Evolutionary conservation across 2,888 invertebrate genomes (phyloP).

Genomic region (Drosophila fulvimacula): DNA sequence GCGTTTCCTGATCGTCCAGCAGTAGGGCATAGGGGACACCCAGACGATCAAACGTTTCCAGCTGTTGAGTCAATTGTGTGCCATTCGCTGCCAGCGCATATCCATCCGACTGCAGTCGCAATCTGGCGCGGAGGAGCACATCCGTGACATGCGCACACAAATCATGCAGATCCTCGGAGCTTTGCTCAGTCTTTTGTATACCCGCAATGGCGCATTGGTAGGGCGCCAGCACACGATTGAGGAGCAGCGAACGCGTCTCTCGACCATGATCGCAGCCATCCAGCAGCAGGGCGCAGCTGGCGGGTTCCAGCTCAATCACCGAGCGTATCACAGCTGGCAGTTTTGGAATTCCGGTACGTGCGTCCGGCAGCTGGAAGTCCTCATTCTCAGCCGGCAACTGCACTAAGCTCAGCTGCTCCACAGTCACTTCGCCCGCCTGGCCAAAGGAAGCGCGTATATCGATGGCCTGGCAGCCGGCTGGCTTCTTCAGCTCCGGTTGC

Average conservation of each 20-base stretch:
- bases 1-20: slow-evolving; percentile 88
- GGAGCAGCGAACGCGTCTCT: slow-evolving; percentile 80
- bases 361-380: slow-evolving; percentile 64
- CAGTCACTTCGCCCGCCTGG: slow-evolving; percentile 87
- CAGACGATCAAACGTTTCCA: slow-evolving; percentile 75
- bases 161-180: slow-evolving; percentile 85
- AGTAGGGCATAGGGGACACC: slow-evolving; percentile 91
- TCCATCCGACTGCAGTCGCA: slow-evolving; percentile 74
- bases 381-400: slow-evolving; percentile 53
- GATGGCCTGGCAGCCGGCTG: slow-evolving; percentile 83
- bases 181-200: slow-evolving; percentile 83
- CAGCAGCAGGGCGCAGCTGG: slow-evolving; percentile 82
- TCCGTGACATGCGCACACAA: slow-evolving; percentile 86
- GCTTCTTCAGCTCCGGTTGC: slow-evolving; percentile 55
- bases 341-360: slow-evolving; percentile 39
- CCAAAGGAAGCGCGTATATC: slow-evolving; percentile 89
- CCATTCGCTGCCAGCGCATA: slow-evolving; percentile 48
- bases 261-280: slow-evolving; percentile 86
- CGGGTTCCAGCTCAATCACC: slow-evolving; percentile 76
- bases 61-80: slow-evolving; percentile 63
- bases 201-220: slow-evolving; percentile 90
- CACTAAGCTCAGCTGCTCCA: slow-evolving; percentile 87
- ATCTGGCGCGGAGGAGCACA: slow-evolving; percentile 85
- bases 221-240: slow-evolving; percentile 90
- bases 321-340: slow-evolving; percentile 78